phyloP scores from a whole-genome alignment of 2,888 invertebrate species.

The Arrhopalites spinosus region DNA sequence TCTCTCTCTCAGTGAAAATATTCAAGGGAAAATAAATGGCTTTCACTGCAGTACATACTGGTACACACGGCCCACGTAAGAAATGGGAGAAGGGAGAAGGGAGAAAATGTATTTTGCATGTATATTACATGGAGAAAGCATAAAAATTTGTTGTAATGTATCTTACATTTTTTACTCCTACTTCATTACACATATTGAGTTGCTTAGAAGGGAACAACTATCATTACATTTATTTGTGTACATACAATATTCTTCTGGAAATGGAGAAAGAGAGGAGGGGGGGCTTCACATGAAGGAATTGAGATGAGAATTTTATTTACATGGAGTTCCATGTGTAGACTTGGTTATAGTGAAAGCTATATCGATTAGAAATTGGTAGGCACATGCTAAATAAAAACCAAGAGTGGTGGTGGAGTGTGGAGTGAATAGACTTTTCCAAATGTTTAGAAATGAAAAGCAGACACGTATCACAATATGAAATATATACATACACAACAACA shows the following conservation, averaged over 20 bases:
- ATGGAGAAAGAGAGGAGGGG: neutral
- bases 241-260: too few relatives aligned
- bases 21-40: neutral
- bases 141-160: too few relatives aligned
- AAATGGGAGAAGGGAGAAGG: neutral
- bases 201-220: too few relatives aligned
- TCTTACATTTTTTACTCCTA: too few relatives aligned
- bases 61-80: too few relatives aligned
- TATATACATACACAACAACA: neutral
- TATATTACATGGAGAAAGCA: neutral
- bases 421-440: slow-evolving; percentile 5
- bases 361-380: neutral
- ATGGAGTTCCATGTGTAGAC: neutral
- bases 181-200: too few relatives aligned
- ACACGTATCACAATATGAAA: neutral
- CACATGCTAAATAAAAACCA: neutral
- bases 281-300: too few relatives aligned
- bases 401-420: neutral
- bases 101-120: neutral
- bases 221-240: too few relatives aligned
- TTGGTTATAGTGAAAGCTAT: neutral
- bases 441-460: slow-evolving; percentile 7
- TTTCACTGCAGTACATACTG: too few relatives aligned
- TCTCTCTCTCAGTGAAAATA: neutral
- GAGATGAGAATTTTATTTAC: neutral